Evolutionary conservation across 2,113 vertebrate genomes (phyloP).

Genomic region (Platichthys stellatus): DNA sequence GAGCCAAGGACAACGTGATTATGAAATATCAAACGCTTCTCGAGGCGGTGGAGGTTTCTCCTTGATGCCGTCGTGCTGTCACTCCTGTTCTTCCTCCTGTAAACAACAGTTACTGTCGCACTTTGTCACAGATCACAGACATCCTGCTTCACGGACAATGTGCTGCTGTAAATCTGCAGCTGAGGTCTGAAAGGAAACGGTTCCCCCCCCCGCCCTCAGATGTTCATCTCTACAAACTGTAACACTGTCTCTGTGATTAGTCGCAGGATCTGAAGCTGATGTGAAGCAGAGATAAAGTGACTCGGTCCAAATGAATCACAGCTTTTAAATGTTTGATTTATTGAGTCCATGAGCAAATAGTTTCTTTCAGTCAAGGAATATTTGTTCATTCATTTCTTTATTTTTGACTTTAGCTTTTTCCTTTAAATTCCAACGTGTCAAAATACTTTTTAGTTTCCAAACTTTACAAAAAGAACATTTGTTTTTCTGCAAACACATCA

Average conservation of each 20-base stretch:
- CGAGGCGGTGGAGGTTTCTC: not conserved
- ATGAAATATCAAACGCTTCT: constrained; percentile 10
- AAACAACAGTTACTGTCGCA: not conserved
- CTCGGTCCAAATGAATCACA: too few species aligned
- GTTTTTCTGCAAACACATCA: not conserved
- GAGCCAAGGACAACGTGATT: not conserved
- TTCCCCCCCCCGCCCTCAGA: constrained; percentile 33
- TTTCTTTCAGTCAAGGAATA: not conserved
- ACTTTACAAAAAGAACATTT: not conserved
- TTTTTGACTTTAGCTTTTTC: not conserved
- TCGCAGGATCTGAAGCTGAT: not conserved
- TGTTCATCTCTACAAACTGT: constrained; percentile 1
- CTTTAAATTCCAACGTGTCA: not conserved
- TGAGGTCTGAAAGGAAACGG: constrained; percentile 37
- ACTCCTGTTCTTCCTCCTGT: constrained; percentile 19
- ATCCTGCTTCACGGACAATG: constrained; percentile 20
- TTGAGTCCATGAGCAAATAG: too few species aligned
- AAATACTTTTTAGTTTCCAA: not conserved
- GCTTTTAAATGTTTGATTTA: too few species aligned
- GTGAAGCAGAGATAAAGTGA: not conserved
- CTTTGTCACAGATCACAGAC: constrained; percentile 44
- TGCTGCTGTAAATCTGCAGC: constrained; percentile 61
- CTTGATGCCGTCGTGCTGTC: not conserved
- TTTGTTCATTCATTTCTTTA: not conserved
- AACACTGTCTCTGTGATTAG: not conserved